A percentile compares a stretch with the other conserved stretches of the same genome.
These are phyloP conservation scores for Pseudomyrmex sp. DNA, from an alignment of 1,140 invertebrate species.

Conservation along the genomic window DNA sequence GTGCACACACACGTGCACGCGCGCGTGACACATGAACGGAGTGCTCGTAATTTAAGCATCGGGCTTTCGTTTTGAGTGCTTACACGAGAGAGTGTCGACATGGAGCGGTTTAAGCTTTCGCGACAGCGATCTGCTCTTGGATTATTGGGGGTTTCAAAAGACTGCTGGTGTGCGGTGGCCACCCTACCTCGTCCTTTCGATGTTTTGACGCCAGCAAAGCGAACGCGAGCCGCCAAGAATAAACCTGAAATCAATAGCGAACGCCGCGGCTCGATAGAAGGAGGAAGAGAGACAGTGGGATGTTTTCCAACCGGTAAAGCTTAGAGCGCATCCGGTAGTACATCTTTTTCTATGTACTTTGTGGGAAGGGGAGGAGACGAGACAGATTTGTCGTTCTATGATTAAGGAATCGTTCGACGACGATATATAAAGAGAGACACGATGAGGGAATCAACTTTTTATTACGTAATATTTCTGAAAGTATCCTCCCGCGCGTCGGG, in stretches of 20 bases:
- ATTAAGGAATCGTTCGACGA: constrained; percentile 13
- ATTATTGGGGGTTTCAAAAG: constrained; percentile 20
- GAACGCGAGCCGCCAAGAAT: constrained; percentile 75
- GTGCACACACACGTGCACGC: neutral
- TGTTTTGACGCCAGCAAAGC: constrained; percentile 77
- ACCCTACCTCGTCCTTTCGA: constrained; percentile 54
- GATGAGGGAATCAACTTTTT: neutral
- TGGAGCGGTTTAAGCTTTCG: constrained; percentile 28
- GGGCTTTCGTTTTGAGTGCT: constrained; percentile 17
- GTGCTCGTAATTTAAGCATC: constrained; percentile 30
- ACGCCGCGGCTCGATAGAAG: constrained; percentile 60
- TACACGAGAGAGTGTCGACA: constrained; percentile 35
- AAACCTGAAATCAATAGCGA: constrained; percentile 79
- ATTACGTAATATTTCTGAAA: neutral
- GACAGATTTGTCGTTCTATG: constrained; percentile 9
- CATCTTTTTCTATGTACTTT: constrained; percentile 8
- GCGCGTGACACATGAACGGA: neutral
- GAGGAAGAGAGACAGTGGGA: constrained; percentile 18
- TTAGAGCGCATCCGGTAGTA: constrained; percentile 43
- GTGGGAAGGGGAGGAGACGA: neutral
- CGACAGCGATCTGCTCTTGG: constrained; percentile 20
- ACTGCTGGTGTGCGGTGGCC: neutral
- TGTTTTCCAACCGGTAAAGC: constrained; percentile 31
- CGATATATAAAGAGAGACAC: neutral
- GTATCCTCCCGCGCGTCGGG: neutral